These are phyloP conservation scores for Callimorpha dominula DNA, from an alignment of 2,888 invertebrate species.

Conservation along the genomic window DNA sequence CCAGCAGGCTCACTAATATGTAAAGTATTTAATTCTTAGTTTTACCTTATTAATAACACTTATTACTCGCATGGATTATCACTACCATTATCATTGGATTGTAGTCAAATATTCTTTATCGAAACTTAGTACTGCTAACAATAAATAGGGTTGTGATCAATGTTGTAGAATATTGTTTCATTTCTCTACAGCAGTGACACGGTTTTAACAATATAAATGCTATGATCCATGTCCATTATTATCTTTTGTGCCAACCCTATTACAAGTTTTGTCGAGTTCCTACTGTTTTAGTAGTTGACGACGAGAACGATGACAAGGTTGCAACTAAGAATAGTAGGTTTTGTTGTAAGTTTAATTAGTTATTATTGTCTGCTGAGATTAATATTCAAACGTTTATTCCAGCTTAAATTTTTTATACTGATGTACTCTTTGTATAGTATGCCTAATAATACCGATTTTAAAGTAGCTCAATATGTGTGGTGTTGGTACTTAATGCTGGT, in stretches of 20 bases:
- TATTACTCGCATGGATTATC: no score
- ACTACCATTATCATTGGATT: no score
- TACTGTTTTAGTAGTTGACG: neutral
- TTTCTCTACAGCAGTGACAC: no score
- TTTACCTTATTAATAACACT: no score
- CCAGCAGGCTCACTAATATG: no score
- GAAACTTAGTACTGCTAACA: no score
- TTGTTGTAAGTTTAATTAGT: no score
- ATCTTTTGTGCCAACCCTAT: neutral
- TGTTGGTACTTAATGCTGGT: slow-evolving; percentile 32
- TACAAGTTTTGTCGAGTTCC: neutral
- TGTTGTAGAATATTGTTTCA: no score
- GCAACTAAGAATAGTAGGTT: neutral
- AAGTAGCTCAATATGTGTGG: slow-evolving; percentile 31
- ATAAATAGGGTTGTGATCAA: no score
- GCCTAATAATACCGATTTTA: slow-evolving; percentile 20
- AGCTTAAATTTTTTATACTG: slow-evolving; percentile 54
- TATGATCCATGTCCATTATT: neutral
- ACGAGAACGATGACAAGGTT: neutral
- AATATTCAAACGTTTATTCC: neutral
- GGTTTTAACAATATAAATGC: neutral
- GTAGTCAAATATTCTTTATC: no score
- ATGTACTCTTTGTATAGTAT: slow-evolving; percentile 35
- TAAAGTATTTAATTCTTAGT: no score
- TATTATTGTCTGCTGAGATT: neutral